Evolutionary conservation across 2,888 invertebrate genomes (phyloP).

Genomic region (Lymantria dispar): DNA sequence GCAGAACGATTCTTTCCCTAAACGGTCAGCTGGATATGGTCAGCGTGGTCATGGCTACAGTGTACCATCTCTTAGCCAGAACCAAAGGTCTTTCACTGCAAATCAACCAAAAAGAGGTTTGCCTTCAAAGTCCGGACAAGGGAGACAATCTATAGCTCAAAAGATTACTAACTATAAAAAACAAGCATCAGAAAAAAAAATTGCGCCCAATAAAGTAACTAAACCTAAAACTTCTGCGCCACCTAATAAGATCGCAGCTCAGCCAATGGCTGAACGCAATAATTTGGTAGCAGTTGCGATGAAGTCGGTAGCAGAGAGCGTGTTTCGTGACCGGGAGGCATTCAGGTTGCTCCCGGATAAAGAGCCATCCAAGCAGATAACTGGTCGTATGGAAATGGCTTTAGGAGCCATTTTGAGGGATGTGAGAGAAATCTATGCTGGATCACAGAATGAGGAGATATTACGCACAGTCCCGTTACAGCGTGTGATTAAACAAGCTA

Average conservation of each 20-base stretch:
- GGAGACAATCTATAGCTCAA: slow-evolving; percentile 28
- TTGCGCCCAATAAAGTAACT: slow-evolving; percentile 41
- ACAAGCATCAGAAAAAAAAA: slow-evolving; percentile 28
- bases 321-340: slow-evolving; percentile 9
- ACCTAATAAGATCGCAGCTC: slow-evolving; percentile 33
- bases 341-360: slow-evolving; percentile 38
- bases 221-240: slow-evolving; percentile 35
- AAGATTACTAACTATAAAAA: slow-evolving; percentile 21
- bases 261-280: slow-evolving; percentile 32
- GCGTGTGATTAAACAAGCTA: slow-evolving; percentile 51
- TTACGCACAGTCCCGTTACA: slow-evolving; percentile 23
- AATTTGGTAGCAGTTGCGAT: slow-evolving; percentile 26
- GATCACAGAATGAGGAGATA: slow-evolving; percentile 10
- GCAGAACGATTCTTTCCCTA: slow-evolving; percentile 37
- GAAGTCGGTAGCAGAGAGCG: slow-evolving; percentile 6
- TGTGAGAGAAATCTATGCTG: slow-evolving; percentile 32
- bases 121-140: slow-evolving; percentile 19
- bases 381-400: slow-evolving; percentile 63
- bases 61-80: slow-evolving; percentile 15
- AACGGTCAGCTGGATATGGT: slow-evolving; percentile 35
- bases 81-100: slow-evolving; percentile 10
- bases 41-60: slow-evolving; percentile 10
- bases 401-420: slow-evolving; percentile 59
- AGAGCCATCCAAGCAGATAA: slow-evolving; percentile 44
- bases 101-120: slow-evolving; percentile 10